A percentile compares a stretch with the other conserved stretches of the same genome.
These are phyloP conservation scores for Macrotus californicus DNA, from an alignment of 2,113 vertebrate species.

Conservation along the genomic window DNA sequence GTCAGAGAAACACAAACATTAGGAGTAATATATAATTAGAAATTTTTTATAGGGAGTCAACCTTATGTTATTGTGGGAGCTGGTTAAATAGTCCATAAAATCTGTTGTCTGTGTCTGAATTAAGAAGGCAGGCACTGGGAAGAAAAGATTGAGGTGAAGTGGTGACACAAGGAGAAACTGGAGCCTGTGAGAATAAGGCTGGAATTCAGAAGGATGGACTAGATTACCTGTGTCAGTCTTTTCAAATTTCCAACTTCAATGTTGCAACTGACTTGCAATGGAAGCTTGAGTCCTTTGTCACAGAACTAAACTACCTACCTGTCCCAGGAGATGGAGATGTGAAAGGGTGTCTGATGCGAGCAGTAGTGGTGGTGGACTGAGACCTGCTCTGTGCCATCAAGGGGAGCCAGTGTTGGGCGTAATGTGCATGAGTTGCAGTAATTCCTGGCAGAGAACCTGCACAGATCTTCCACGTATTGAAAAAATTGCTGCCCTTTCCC, in stretches of 20 bases:
- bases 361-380: no score
- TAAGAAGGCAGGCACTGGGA: background rate
- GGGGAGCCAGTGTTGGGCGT: background rate
- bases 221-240: background rate
- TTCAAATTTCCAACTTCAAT: background rate
- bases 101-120: background rate
- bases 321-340: background rate
- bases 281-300: background rate
- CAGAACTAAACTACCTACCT: background rate
- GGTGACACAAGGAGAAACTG: background rate
- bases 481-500: background rate
- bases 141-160: background rate
- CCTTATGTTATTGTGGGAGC: background rate
- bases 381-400: background rate
- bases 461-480: background rate
- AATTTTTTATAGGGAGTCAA: background rate
- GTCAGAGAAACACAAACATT: background rate
- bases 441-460: background rate
- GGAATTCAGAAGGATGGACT: background rate
- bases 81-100: background rate
- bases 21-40: background rate
- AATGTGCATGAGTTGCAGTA: fast-evolving
- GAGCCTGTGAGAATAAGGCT: background rate
- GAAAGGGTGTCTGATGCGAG: background rate
- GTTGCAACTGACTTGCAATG: background rate